Evolutionary conservation across 2,888 invertebrate genomes (phyloP).

Genomic region (Volucella inflata): DNA sequence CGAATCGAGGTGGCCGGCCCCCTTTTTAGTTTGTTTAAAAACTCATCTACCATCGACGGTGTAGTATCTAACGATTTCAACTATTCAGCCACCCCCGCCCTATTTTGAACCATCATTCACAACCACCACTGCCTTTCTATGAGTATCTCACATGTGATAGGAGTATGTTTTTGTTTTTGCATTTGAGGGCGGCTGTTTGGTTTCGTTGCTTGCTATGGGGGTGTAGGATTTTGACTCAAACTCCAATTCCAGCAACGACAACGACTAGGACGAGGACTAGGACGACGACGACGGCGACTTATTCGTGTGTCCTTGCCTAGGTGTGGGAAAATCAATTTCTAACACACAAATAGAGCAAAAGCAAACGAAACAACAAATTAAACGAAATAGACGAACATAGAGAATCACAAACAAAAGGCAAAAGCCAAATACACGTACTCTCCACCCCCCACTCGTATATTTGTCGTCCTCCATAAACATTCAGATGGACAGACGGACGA

Average conservation of each 20-base stretch:
- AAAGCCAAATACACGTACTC: conserved; percentile 48
- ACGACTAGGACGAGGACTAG: conserved; percentile 11
- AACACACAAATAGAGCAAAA: conserved; percentile 60
- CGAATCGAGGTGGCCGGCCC: conserved; percentile 36
- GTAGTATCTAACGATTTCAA: conserved; percentile 6
- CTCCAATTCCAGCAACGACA: no score
- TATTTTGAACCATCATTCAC: neutral
- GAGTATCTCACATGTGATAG: conserved; percentile 26
- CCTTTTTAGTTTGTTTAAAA: conserved; percentile 45
- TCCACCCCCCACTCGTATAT: neutral
- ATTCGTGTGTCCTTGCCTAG: conserved; percentile 59
- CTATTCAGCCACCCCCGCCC: neutral
- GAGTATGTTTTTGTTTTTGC: neutral
- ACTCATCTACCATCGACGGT: conserved; percentile 30
- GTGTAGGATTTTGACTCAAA: no score
- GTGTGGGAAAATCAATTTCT: conserved; percentile 73
- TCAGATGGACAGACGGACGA: conserved; percentile 48
- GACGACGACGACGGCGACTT: conserved; percentile 55
- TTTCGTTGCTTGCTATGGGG: no score
- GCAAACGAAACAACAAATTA: no score
- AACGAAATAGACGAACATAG: conserved; percentile 54
- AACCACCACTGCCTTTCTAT: neutral
- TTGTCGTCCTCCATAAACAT: neutral
- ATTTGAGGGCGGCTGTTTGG: no score
- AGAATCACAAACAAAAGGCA: conserved; percentile 58